Evolutionary conservation across 2,113 vertebrate species (phyloP).

Genomic region (Amphiprion ocellaris): DNA sequence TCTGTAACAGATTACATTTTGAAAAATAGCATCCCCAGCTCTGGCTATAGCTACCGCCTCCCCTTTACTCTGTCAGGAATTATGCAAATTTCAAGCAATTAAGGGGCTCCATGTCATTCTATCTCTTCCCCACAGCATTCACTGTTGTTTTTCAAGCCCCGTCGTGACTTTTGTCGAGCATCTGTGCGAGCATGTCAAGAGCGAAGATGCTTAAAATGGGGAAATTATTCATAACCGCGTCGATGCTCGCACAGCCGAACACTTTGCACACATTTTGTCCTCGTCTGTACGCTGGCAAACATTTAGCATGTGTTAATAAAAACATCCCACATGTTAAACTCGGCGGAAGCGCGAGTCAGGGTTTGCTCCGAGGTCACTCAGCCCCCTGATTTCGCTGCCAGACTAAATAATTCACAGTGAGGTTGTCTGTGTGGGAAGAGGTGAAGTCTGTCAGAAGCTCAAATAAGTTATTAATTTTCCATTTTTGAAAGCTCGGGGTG

Average conservation of each 20-base stretch:
- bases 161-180: constrained; percentile 57
- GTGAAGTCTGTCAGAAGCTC: constrained; percentile 57
- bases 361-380: constrained; percentile 11
- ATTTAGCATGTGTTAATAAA: constrained; percentile 2
- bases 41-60: constrained; percentile 32
- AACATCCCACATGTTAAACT: neutral
- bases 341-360: neutral
- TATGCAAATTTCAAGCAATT: constrained; percentile 74
- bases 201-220: constrained; percentile 52
- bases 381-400: neutral
- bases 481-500: constrained; percentile 50
- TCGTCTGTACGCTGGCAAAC: neutral
- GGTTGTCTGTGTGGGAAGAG: constrained; percentile 38
- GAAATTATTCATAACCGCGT: constrained; percentile 62
- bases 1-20: constrained; percentile 75
- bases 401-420: constrained; percentile 51
- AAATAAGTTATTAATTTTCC: constrained; percentile 69
- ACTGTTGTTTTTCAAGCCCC: constrained; percentile 52
- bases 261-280: neutral
- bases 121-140: constrained; percentile 30
- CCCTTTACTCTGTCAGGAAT: constrained; percentile 46
- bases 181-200: constrained; percentile 46
- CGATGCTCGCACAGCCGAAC: neutral
- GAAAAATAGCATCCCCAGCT: constrained; percentile 53
- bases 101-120: constrained; percentile 60